phyloP scores from a whole-genome alignment of 2,797 vertebrate genomes.

The Oreonectes daqikongensis region DNA sequence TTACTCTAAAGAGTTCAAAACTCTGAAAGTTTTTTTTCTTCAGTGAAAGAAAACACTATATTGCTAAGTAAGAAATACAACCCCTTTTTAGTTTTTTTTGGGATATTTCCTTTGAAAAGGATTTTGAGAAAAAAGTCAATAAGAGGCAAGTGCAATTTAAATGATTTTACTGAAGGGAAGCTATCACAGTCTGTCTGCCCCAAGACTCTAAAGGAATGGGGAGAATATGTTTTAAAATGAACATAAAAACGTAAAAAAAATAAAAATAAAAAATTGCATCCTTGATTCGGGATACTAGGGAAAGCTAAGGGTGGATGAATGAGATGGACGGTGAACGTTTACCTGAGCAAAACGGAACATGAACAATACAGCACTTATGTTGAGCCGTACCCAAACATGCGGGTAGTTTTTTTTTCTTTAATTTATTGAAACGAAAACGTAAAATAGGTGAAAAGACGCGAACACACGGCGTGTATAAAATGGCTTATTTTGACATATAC shows the following conservation, averaged over 20 bases:
- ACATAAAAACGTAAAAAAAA: slow-evolving; percentile 66
- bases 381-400: slow-evolving; percentile 84
- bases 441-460: slow-evolving; percentile 70
- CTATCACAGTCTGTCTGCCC: slow-evolving; percentile 98
- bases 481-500: slow-evolving; percentile 78
- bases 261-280: slow-evolving; percentile 78
- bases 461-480: slow-evolving; percentile 83
- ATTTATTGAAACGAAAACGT: slow-evolving; percentile 54
- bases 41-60: slow-evolving; percentile 76
- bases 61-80: slow-evolving; percentile 74
- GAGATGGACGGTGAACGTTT: slow-evolving; percentile 79
- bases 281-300: slow-evolving; percentile 79
- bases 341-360: slow-evolving; percentile 73
- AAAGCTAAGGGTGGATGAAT: slow-evolving; percentile 81
- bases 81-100: slow-evolving; percentile 80
- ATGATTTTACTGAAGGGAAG: slow-evolving; percentile 93
- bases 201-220: slow-evolving; percentile 99
- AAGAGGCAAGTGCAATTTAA: slow-evolving; percentile 99
- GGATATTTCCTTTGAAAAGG: slow-evolving; percentile 84
- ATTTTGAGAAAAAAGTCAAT: slow-evolving; percentile 68
- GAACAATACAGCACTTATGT: slow-evolving; percentile 89
- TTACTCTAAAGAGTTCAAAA: slow-evolving; percentile 74
- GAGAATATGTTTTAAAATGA: slow-evolving; percentile 77
- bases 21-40: slow-evolving; percentile 72
- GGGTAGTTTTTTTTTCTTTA: slow-evolving; percentile 83